phyloP scores from a whole-genome alignment of 2,888 invertebrate species.

The Phyto melanocephala region DNA sequence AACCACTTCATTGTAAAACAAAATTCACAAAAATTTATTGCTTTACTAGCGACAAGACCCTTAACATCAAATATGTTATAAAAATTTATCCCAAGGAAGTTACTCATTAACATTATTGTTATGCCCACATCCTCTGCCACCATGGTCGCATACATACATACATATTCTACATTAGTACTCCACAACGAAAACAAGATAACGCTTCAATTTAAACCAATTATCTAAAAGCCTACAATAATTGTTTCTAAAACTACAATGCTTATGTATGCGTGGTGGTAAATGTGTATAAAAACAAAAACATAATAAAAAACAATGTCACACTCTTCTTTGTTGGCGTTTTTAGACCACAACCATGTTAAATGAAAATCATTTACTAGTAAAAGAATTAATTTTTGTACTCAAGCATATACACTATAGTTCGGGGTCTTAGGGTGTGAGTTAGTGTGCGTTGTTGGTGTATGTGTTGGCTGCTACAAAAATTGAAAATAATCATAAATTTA shows the following conservation, averaged over 20 bases:
- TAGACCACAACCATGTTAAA: conserved; percentile 2
- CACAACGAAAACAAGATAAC: conserved; percentile 52
- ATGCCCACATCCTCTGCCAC: conserved; percentile 55
- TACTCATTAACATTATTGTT: conserved; percentile 58
- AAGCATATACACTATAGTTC: neutral
- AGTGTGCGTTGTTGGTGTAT: neutral
- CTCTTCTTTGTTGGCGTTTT: conserved; percentile 24
- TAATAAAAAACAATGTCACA: neutral
- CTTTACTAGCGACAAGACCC: neutral
- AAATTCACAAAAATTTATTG: neutral
- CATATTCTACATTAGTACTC: neutral
- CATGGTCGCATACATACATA: neutral
- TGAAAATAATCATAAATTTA: conserved; percentile 59
- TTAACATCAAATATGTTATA: conserved; percentile 1
- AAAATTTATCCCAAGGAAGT: conserved; percentile 52
- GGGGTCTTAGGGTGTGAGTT: neutral
- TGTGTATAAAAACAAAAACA: conserved; percentile 1
- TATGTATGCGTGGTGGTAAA: neutral
- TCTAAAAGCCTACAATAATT: conserved; percentile 53
- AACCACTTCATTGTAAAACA: neutral
- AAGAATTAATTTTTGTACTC: neutral
- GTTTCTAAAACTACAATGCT: conserved; percentile 8
- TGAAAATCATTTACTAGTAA: neutral
- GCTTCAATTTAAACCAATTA: conserved; percentile 60
- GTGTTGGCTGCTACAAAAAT: conserved; percentile 37